A percentile compares a stretch with the other conserved stretches of the same genome.
Conservation (phyloP, 2,888 invertebrate species). For the Ormyrus rosae region DNA sequence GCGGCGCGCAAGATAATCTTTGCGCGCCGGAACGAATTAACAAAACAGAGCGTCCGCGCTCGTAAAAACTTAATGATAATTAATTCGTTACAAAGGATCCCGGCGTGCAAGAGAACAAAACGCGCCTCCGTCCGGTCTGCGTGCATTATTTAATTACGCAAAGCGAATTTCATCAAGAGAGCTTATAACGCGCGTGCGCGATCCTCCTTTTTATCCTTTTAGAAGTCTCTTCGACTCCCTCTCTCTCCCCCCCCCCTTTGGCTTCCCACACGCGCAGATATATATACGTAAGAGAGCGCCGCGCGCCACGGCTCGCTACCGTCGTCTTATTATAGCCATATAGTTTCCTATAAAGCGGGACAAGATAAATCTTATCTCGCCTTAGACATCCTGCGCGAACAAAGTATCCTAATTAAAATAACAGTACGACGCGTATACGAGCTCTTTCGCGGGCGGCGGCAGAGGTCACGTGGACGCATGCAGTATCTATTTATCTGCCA, state of each 20-base stretch:
- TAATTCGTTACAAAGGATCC: conserved; percentile 51
- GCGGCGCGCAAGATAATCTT: too few species aligned
- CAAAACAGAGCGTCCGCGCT: not conserved
- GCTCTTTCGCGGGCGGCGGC: conserved; percentile 16
- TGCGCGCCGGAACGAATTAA: not conserved
- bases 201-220: conserved; percentile 23
- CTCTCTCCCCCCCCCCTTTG: not conserved
- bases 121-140: conserved; percentile 32
- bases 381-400: conserved; percentile 60
- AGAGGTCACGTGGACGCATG: conserved; percentile 44
- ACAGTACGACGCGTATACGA: conserved; percentile 57
- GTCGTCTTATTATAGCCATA: conserved; percentile 48
- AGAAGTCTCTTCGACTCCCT: conserved; percentile 13
- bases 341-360: conserved; percentile 56
- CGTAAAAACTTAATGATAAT: conserved; percentile 53
- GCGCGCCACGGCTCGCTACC: conserved; percentile 40
- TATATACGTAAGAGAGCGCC: not conserved
- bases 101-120: conserved; percentile 40
- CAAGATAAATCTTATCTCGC: conserved; percentile 61
- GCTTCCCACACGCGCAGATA: not conserved
- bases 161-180: conserved; percentile 43
- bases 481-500: conserved; percentile 63
- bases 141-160: conserved; percentile 51
- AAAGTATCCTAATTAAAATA: conserved; percentile 67
- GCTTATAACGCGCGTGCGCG: conserved; percentile 1